Conservation (phyloP, 2,113 vertebrate species). For the Myiagra hebetior region DNA sequence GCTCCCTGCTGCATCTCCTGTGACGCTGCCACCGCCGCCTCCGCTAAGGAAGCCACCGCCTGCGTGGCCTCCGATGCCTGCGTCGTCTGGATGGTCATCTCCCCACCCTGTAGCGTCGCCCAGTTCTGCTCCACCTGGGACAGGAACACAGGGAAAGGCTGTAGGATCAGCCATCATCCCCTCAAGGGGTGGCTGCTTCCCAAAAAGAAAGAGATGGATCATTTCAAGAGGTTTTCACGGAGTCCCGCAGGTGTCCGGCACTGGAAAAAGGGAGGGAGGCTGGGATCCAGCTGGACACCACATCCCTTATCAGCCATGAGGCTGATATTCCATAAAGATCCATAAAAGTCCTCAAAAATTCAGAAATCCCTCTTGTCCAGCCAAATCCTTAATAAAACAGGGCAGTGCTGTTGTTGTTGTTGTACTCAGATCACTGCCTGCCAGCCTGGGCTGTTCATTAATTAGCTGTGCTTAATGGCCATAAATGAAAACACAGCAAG, state of each 20-base stretch:
- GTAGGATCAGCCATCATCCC: background rate
- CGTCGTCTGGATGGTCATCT: constrained; percentile 99
- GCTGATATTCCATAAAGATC: background rate
- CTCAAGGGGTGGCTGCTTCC: background rate
- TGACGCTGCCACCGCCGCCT: constrained; percentile 92
- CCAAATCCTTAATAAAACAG: rapidly evolving
- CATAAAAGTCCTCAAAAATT: background rate
- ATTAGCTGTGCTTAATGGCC: background rate
- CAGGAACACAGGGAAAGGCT: background rate
- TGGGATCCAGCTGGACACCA: background rate
- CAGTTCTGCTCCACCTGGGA: constrained; percentile 87
- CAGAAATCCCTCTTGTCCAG: background rate
- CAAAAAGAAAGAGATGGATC: background rate
- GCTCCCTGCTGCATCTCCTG: constrained; percentile 93
- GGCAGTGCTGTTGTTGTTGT: rapidly evolving
- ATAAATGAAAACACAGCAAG: background rate
- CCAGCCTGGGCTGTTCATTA: background rate
- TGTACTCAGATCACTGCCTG: rapidly evolving
- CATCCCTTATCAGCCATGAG: background rate
- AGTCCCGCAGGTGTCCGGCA: background rate
- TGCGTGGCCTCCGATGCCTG: constrained; percentile 96
- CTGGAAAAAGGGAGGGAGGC: background rate
- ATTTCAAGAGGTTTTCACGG: background rate
- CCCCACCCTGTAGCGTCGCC: constrained; percentile 92
- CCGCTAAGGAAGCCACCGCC: constrained; percentile 92